Evolutionary conservation across 1,140 invertebrate genomes (phyloP).

Genomic region (Drosophila auraria): DNA sequence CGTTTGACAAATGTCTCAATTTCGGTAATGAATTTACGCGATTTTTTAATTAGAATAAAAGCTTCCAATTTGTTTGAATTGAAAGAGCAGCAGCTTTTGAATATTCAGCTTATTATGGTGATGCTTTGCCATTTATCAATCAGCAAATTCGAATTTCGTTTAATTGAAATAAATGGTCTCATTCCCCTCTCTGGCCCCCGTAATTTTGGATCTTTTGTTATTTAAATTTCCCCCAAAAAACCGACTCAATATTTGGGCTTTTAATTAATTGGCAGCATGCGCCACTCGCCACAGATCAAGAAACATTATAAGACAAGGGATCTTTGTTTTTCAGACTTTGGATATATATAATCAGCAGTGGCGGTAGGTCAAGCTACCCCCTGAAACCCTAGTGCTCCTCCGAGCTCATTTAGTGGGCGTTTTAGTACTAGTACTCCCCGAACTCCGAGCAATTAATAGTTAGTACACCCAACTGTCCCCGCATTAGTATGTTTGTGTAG

Average conservation of each 20-base stretch:
- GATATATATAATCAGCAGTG: not conserved
- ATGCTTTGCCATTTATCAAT: constrained; percentile 46
- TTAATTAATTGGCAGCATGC: constrained; percentile 75
- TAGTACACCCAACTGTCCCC: constrained; percentile 41
- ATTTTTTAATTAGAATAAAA: constrained; percentile 55
- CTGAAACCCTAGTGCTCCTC: constrained; percentile 22
- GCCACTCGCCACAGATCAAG: constrained; percentile 31
- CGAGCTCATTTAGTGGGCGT: constrained; percentile 64
- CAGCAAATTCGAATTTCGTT: constrained; percentile 54
- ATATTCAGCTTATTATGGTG: constrained; percentile 44
- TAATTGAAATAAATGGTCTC: constrained; percentile 73
- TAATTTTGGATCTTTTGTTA: constrained; percentile 42
- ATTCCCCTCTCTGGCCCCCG: not conserved
- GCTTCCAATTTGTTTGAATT: constrained; percentile 40
- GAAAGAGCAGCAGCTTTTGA: constrained; percentile 15
- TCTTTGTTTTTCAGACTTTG: constrained; percentile 13
- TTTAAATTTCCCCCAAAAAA: constrained; percentile 51
- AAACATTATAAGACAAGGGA: not conserved
- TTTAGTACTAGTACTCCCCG: constrained; percentile 36
- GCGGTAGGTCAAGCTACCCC: not conserved
- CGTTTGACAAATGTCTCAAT: constrained; percentile 63
- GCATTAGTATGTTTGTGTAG: constrained; percentile 40
- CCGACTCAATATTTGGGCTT: constrained; percentile 44
- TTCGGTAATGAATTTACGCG: constrained; percentile 44
- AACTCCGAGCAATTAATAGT: constrained; percentile 56